Conservation (phyloP, 2,113 vertebrate species). For the Microcebus murinus region DNA sequence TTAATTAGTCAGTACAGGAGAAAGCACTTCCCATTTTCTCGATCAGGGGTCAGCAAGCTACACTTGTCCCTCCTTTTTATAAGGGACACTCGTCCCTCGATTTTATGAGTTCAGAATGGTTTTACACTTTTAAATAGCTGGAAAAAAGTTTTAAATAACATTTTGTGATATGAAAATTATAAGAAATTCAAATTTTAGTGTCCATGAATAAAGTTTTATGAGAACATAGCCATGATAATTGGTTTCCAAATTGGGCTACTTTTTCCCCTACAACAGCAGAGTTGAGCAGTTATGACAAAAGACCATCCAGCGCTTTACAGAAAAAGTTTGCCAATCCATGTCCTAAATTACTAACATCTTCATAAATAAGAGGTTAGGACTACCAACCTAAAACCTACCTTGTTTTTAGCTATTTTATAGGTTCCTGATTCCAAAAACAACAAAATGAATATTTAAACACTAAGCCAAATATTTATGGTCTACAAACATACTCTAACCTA, state of each 20-base stretch:
- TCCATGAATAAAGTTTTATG: neutral
- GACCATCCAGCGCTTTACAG: neutral
- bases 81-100: neutral
- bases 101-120: neutral
- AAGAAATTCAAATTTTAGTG: neutral
- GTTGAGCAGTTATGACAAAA: neutral
- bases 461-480: neutral
- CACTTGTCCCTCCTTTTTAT: neutral
- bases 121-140: neutral
- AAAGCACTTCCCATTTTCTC: neutral
- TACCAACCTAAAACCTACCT: neutral
- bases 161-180: neutral
- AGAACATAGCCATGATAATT: neutral
- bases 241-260: neutral
- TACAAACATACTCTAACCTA: neutral
- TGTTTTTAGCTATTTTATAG: conserved; percentile 2
- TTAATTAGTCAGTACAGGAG: neutral
- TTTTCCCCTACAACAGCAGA: neutral
- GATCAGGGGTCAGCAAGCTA: neutral
- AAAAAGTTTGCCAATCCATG: neutral
- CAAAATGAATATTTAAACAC: conserved; percentile 26
- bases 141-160: neutral
- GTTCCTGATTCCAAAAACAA: conserved; percentile 27
- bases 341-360: neutral
- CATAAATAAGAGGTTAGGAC: neutral